Evolutionary conservation across 2,797 vertebrate species (phyloP), one percentile per base, ranked within the genome.

Genomic region (Dallia pectoralis): DNA sequence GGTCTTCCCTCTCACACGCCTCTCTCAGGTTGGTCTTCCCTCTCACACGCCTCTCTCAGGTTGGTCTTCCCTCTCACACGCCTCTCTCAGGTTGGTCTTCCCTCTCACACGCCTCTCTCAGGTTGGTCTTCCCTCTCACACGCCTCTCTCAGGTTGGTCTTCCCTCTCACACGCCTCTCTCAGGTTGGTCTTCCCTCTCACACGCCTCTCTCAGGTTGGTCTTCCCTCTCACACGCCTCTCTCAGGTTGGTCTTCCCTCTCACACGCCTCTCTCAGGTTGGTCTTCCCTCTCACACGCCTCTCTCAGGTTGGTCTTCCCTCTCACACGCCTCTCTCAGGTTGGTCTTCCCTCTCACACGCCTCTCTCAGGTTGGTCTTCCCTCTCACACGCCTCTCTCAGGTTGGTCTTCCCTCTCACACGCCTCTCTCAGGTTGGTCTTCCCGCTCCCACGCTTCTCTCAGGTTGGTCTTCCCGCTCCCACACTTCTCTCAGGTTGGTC

Each of bases 241-340:
- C n/a, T 8, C n/a, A 2, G 4, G 11, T 3, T 56, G n/a, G n/a
- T n/a, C n/a, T n/a, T n/a, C n/a, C n/a, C n/a, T n/a, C n/a, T n/a
- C n/a, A n/a, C n/a, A n/a, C n/a, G n/a, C n/a, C n/a, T n/a, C 79
- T 97, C 96, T 63, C 95, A 97, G 93, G 96, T 96, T 88, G 89
- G 88, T n/a, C n/a, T n/a, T n/a, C 30, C 4, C 19, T 56, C 12
- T 30, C 69, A 27, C n/a, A 16, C 18, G 25, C 48, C 33, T 62
- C n/a, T 14, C 40, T 9, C 40, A 1, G n/a, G n/a, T n/a, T n/a
- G n/a, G n/a, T 9, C 5, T 1, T 9, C 40, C 40, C 40, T 44
- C 9, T 65, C 29, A 4, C 29, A 12, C 53, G 18, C 15, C n/a
- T 32, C 32, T 22, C 12, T n/a, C n/a, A n/a, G n/a, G n/a, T n/a